phyloP scores from a whole-genome alignment of 1,140 invertebrate genomes.

The Sycobia sp. region DNA sequence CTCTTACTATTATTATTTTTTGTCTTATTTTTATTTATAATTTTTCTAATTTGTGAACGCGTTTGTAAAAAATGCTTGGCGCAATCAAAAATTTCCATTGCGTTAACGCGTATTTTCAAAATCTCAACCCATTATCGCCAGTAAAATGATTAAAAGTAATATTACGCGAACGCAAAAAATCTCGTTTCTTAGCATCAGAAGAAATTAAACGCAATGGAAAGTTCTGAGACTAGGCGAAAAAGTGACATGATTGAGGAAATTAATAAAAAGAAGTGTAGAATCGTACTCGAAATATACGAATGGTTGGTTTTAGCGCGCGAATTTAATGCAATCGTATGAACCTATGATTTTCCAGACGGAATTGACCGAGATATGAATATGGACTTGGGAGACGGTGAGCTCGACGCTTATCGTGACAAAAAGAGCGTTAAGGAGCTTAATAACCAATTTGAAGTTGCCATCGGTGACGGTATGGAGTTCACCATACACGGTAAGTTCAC shows the following conservation, averaged over 20 bases:
- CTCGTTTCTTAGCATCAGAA: no score
- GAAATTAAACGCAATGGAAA: slow-evolving; percentile 23
- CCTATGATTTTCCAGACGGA: slow-evolving; percentile 57
- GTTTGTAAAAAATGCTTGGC: slow-evolving; percentile 23
- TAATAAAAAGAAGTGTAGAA: slow-evolving; percentile 11
- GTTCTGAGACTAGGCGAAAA: slow-evolving; percentile 10
- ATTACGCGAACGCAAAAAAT: no score
- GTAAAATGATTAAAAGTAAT: no score
- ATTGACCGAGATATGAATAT: slow-evolving; percentile 71
- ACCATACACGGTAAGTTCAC: slow-evolving; percentile 78
- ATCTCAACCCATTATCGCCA: no score
- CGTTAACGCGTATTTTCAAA: slow-evolving; percentile 10
- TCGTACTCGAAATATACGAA: neutral
- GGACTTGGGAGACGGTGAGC: slow-evolving; percentile 80
- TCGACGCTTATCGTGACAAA: slow-evolving; percentile 76
- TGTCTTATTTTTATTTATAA: no score
- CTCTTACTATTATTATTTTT: slow-evolving; percentile 12
- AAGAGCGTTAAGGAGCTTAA: slow-evolving; percentile 77
- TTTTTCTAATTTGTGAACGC: slow-evolving; percentile 24
- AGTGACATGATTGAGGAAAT: slow-evolving; percentile 6
- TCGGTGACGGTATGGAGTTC: slow-evolving; percentile 89
- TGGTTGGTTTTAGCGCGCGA: no score
- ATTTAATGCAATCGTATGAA: slow-evolving; percentile 15
- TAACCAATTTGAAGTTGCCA: slow-evolving; percentile 83
- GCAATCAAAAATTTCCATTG: slow-evolving; percentile 28